Evolutionary conservation across 2,113 vertebrate genomes (phyloP).

Genomic region (Coregonus clupeaformis): DNA sequence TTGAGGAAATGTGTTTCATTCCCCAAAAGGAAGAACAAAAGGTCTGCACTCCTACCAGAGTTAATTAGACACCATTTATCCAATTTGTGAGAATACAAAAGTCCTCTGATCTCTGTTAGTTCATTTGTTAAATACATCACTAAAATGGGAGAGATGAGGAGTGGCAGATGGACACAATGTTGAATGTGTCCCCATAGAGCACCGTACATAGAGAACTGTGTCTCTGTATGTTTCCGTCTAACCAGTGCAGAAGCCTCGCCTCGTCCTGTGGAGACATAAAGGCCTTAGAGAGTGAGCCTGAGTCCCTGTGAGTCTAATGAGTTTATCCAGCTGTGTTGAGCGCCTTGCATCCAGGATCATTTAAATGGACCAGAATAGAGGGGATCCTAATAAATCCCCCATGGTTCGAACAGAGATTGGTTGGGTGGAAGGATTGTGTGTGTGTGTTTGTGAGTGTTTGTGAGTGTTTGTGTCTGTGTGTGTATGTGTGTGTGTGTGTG

Average conservation of each 20-base stretch:
- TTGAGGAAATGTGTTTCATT: too few relatives aligned
- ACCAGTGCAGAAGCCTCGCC: slow-evolving; percentile 2
- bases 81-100: slow-evolving; percentile 61
- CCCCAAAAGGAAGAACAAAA: too few relatives aligned
- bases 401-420: slow-evolving; percentile 70
- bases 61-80: slow-evolving; percentile 24
- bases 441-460: too few relatives aligned
- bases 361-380: slow-evolving; percentile 66
- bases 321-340: slow-evolving; percentile 70
- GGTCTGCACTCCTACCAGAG: not conserved
- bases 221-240: too few relatives aligned
- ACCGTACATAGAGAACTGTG: not conserved
- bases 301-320: slow-evolving; percentile 74
- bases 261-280: slow-evolving; percentile 50
- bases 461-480: too few relatives aligned
- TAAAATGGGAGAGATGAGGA: slow-evolving; percentile 36
- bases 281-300: slow-evolving; percentile 49
- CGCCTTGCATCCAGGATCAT: slow-evolving; percentile 67
- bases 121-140: slow-evolving; percentile 27
- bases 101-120: slow-evolving; percentile 12
- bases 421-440: not conserved
- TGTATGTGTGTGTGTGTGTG: too few relatives aligned
- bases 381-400: slow-evolving; percentile 77
- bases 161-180: slow-evolving; percentile 39
- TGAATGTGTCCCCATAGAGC: slow-evolving; percentile 45